Evolutionary conservation across 2,797 vertebrate species (phyloP), one percentile per base, ranked within the genome.

Genomic region (Stomatorhinus walkeri): DNA sequence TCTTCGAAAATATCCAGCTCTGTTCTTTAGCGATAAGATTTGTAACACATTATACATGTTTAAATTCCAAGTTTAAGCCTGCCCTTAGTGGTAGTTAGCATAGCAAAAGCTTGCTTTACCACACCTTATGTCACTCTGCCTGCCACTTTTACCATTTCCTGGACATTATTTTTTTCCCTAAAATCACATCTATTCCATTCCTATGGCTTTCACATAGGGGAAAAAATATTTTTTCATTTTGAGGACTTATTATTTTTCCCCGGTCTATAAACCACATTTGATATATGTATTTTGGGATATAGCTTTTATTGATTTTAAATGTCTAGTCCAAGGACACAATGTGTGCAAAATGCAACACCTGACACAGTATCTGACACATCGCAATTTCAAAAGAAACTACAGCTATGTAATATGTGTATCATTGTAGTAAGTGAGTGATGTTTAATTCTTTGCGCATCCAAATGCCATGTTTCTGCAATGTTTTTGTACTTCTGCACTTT

Each of bases 251-350:
- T 16, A 12, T 89, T 87, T 83, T 81, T 64, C 72, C 87, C 85
- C 89, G 86, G 79, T 87, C 89, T 86, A 28, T 72, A 59, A 88
- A 85, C 22, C 56, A 48, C 68, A 54, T 88, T 89, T 88, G 79
- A 88, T 89, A 87, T 49, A 28, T 88, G 84, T 83, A 87, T 64
- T 52, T 85, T 86, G 85, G 88, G 48, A 85, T 5, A 86, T 56
- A 40, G 83, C 28, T 87, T 61, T 49, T 88, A 91, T 90, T 90
- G 90, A 91, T 91, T 91, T 90, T 40, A 54, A 85, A 48, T 86
- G 85, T 90, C 91, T 91, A 88, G 88, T 90, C 59, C 89, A 91
- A 92, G 91, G 89, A 91, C 91, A 90, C 43, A 83, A 32, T 79
- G 51, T 87, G 87, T 90, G 91, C 85, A 88, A 88, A 88, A 87